phyloP scores from a whole-genome alignment of 2,113 vertebrate species.

The Helogale parvula region DNA sequence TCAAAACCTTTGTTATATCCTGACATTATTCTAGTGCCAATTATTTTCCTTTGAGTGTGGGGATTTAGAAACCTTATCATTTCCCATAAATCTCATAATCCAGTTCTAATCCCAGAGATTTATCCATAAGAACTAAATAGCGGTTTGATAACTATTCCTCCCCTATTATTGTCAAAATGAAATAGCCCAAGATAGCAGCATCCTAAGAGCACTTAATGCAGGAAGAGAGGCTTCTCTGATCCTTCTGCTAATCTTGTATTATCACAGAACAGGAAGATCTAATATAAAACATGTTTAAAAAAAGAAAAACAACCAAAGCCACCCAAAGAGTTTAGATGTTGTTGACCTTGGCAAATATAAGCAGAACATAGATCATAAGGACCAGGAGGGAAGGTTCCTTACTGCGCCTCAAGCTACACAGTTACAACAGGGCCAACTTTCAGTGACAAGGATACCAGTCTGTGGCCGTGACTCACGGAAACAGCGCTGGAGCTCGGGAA shows the following conservation, averaged over 20 bases:
- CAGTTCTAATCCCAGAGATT: conserved; percentile 15
- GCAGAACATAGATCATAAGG: background rate
- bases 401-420: accelerated
- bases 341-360: background rate
- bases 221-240: background rate
- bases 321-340: background rate
- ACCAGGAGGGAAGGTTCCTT: background rate
- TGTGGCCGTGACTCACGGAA: background rate
- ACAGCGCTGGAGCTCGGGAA: background rate
- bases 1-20: background rate
- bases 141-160: background rate
- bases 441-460: background rate
- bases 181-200: background rate
- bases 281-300: background rate
- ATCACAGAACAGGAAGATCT: background rate
- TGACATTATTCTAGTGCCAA: background rate
- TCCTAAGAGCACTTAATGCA: background rate
- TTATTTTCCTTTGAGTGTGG: background rate
- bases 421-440: accelerated
- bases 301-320: background rate
- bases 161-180: background rate
- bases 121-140: background rate
- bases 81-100: conserved; percentile 3
- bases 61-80: background rate
- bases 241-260: background rate